Base-by-base conservation (phyloP, 1,140 invertebrate species). In the Brachionus sp. region DNA sequence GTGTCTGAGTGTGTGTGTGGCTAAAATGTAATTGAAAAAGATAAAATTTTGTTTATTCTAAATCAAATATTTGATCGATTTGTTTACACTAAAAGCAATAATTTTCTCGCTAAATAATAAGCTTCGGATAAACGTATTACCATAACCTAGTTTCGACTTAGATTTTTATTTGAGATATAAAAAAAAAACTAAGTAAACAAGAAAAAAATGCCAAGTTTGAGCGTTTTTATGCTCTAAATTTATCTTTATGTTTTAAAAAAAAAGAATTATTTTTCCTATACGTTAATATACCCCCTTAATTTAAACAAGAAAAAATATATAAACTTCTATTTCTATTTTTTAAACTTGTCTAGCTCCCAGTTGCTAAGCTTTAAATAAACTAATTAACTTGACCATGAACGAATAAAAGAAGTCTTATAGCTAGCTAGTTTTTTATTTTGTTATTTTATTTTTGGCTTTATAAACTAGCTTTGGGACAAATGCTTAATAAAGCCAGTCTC, bases 81-180 rank as follows among this genome's bases (percentile, higher is more conserved):
- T 57, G 50, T 57, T 57, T 57, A 57, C 50, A 57, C 50, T 57
- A 23, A 57, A 57, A 57, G 50, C 19, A 57, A 57, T 57, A 57
- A 57, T 57, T 57, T 57, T 57, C 50, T 57, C 50, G 50, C n/a
- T 19, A 57, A 57, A 57, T 57, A 57, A 57, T 57, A 57, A 57
- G 19, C 50, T 57, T 57, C 50, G 50, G 19, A 25, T 57, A 57
- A 57, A 57, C 50, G 16, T 57, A 57, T 19, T 19, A 19, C 50
- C 19, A 2, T 57, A 57, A 57, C 50, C 50, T 57, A 57, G 50
- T 57, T 57, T 57, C 50, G 19, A 57, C 50, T 57, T 57, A 2
- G 29, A 2, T 57, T 19, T 57, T 57, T 57, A 57, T 57, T 57
- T 57, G 16, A 57, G 50, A 57, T 57, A 57, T 29, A 57, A 9